A percentile compares a stretch with the other conserved stretches of the same genome.
Conservation (phyloP, 2,113 vertebrate genomes). For the Empidonax traillii region DNA sequence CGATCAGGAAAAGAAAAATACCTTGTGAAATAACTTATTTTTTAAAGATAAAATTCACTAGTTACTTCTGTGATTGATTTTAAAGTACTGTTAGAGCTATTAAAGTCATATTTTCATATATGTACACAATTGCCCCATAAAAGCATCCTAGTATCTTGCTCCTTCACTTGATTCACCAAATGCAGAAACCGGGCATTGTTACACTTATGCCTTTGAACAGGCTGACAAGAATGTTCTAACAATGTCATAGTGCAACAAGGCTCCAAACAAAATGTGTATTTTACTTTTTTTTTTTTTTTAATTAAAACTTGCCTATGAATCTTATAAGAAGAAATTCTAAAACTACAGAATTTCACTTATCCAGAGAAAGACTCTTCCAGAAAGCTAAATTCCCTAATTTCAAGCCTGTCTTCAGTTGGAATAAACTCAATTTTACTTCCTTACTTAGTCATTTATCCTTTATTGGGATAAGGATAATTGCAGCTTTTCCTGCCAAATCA, state of each 20-base stretch:
- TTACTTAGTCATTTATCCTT: neutral
- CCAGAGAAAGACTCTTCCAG: neutral
- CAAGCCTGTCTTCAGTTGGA: neutral
- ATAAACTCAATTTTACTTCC: neutral
- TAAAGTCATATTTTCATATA: neutral
- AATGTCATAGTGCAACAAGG: neutral
- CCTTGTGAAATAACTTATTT: neutral
- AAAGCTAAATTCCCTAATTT: neutral
- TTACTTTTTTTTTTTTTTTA: neutral
- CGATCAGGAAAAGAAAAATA: neutral
- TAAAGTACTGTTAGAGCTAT: neutral
- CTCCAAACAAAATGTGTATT: neutral
- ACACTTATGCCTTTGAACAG: neutral
- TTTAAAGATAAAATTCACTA: neutral
- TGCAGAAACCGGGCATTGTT: neutral
- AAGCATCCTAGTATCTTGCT: neutral
- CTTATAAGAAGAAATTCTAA: neutral
- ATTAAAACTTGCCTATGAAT: neutral
- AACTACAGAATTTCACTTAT: neutral
- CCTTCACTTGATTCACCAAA: neutral
- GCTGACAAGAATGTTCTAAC: neutral
- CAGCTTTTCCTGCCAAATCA: neutral
- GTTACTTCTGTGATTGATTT: neutral
- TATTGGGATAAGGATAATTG: neutral
- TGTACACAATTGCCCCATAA: rapidly evolving